These are phyloP conservation scores for Augiades crinisus DNA, from an alignment of 2,888 invertebrate genomes.

Conservation along the genomic window DNA sequence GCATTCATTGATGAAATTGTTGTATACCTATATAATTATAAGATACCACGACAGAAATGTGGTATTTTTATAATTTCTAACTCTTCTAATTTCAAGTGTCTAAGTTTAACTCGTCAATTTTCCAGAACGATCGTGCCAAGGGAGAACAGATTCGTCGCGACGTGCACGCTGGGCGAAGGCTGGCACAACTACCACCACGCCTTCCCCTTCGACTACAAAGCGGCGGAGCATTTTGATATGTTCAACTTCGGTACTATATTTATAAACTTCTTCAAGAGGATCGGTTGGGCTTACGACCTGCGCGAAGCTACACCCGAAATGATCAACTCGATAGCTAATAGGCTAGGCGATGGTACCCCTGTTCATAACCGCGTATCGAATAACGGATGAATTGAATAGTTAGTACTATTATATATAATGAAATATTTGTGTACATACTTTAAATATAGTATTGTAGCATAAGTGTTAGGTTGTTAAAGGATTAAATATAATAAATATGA, in stretches of 20 bases:
- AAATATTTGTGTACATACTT: no score
- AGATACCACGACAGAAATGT: no score
- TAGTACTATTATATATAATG: no score
- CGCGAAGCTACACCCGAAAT: slow-evolving; percentile 64
- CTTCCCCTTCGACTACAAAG: slow-evolving; percentile 85
- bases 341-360: slow-evolving; percentile 68
- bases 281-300: slow-evolving; percentile 71
- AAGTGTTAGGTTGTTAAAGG: no score
- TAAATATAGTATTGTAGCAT: no score
- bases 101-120: no score
- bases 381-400: neutral
- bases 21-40: no score
- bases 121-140: slow-evolving; percentile 82
- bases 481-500: no score
- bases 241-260: slow-evolving; percentile 65
- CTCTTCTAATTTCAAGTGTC: no score
- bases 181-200: slow-evolving; percentile 91
- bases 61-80: no score
- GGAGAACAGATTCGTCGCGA: slow-evolving; percentile 83
- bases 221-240: slow-evolving; percentile 76
- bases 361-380: slow-evolving; percentile 41
- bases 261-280: slow-evolving; percentile 59
- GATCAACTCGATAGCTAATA: slow-evolving; percentile 65
- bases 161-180: slow-evolving; percentile 83
- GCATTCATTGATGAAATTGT: no score